Percentiles rank a stretch among this genome's conserved stretches.
These are phyloP conservation scores for Cricetomys ansorgei DNA, from an alignment of 2,113 vertebrate genomes.

Conservation along the genomic window DNA sequence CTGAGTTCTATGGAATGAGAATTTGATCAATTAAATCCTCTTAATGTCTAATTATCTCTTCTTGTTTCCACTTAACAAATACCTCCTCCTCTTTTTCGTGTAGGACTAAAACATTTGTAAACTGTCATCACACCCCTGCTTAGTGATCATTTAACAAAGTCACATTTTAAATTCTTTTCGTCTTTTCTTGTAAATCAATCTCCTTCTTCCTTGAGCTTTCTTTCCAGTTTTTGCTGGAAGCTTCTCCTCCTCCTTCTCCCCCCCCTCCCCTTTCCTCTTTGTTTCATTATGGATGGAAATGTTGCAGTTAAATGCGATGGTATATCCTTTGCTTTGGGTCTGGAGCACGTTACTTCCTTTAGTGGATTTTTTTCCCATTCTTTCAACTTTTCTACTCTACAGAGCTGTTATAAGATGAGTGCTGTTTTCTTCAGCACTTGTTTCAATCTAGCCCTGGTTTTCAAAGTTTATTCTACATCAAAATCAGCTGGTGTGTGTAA, in stretches of 20 bases:
- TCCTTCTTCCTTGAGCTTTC: constrained; percentile 30
- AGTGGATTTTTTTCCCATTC: not conserved
- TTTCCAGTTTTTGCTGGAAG: constrained; percentile 27
- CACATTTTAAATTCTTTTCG: constrained; percentile 69
- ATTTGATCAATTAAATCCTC: constrained; percentile 56
- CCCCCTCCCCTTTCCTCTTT: not conserved
- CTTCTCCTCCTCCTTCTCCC: not conserved
- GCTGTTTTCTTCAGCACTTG: not conserved
- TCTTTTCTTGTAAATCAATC: constrained; percentile 65
- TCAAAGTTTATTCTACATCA: not conserved
- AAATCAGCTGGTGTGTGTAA: not conserved
- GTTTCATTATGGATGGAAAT: constrained; percentile 35
- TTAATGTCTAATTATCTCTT: constrained; percentile 59
- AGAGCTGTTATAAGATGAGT: not conserved
- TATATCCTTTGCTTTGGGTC: not conserved
- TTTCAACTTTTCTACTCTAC: not conserved
- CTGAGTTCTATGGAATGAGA: constrained; percentile 40
- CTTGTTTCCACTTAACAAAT: constrained; percentile 64
- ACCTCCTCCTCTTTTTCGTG: constrained; percentile 49
- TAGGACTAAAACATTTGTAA: constrained; percentile 55
- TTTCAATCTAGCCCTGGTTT: not conserved
- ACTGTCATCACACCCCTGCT: constrained; percentile 49
- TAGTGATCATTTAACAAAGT: constrained; percentile 60
- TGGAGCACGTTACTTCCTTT: not conserved
- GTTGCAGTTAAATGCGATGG: not conserved